These are phyloP conservation scores for Epinephelus coioides DNA, from an alignment of 2,797 vertebrate species.

Conservation along the genomic window DNA sequence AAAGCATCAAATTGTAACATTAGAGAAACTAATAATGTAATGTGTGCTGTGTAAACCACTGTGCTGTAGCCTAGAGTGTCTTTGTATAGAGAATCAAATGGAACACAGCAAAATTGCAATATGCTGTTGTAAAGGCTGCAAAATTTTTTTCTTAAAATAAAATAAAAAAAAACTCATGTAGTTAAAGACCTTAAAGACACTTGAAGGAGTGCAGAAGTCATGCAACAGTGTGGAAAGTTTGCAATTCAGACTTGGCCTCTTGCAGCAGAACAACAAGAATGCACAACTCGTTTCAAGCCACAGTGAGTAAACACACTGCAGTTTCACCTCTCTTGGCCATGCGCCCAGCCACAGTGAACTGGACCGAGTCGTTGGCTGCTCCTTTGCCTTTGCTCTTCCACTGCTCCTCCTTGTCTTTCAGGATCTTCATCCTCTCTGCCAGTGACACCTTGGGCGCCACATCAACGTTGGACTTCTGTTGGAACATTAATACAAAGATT, in stretches of 20 bases:
- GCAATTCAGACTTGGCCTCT: neutral
- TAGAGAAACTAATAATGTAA: neutral
- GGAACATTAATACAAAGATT: constrained; percentile 14
- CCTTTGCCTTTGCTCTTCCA: constrained; percentile 88
- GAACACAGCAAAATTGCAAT: neutral
- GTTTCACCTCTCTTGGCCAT: constrained; percentile 86
- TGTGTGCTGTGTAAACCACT: neutral
- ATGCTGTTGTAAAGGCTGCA: neutral
- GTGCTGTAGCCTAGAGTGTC: neutral
- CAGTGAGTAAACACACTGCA: neutral
- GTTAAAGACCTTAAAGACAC: neutral
- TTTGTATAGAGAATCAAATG: neutral
- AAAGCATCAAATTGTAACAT: neutral
- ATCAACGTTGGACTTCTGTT: constrained; percentile 79
- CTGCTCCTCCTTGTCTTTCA: constrained; percentile 87
- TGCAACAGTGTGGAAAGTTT: neutral
- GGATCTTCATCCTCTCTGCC: constrained; percentile 85
- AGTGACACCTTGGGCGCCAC: constrained; percentile 83
- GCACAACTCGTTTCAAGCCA: neutral
- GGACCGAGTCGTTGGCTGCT: constrained; percentile 87
- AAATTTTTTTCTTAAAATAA: neutral
- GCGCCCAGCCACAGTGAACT: constrained; percentile 89
- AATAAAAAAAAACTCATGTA: neutral
- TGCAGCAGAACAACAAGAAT: neutral
- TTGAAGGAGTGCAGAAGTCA: neutral